phyloP scores from a whole-genome alignment of 1,140 invertebrate species.

The Micrasema longulum region DNA sequence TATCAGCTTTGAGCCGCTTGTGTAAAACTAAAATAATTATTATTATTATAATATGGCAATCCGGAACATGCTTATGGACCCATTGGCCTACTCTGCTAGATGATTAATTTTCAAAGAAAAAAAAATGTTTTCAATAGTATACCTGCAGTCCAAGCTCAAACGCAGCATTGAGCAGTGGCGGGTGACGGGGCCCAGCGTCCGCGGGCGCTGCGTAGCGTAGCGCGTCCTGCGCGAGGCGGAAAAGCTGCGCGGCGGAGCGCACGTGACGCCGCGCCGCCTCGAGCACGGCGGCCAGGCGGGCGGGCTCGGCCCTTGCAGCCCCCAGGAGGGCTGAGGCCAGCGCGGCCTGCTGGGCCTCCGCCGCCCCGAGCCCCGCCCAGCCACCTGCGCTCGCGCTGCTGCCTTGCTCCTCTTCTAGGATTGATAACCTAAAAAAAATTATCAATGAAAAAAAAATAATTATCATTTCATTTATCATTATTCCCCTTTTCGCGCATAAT shows the following conservation, averaged over 20 bases:
- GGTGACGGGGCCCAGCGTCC: conserved; percentile 77
- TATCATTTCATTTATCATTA: too few relatives aligned
- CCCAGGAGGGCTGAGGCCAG: conserved; percentile 83
- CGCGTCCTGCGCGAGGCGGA: conserved; percentile 86
- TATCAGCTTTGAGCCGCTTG: too few relatives aligned
- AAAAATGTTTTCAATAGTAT: neutral
- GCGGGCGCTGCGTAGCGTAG: conserved; percentile 82
- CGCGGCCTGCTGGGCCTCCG: conserved; percentile 86
- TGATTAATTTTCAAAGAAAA: too few relatives aligned
- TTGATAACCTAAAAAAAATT: conserved; percentile 73
- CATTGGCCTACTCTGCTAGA: too few relatives aligned
- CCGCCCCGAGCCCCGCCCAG: conserved; percentile 72
- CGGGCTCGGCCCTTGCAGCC: conserved; percentile 78
- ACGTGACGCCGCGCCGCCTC: conserved; percentile 84
- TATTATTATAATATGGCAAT: too few relatives aligned
- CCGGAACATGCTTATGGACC: too few relatives aligned
- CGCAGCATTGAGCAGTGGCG: conserved; percentile 80
- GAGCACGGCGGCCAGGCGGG: conserved; percentile 77
- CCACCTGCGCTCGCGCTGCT: conserved; percentile 61
- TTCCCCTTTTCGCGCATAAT: too few relatives aligned
- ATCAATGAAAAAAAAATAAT: too few relatives aligned
- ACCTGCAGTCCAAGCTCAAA: conserved; percentile 86
- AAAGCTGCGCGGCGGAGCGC: conserved; percentile 85
- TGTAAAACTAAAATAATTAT: too few relatives aligned
- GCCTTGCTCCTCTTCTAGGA: conserved; percentile 81